phyloP scores from a whole-genome alignment of 2,113 vertebrate genomes.

The Chrysochloris asiatica region DNA sequence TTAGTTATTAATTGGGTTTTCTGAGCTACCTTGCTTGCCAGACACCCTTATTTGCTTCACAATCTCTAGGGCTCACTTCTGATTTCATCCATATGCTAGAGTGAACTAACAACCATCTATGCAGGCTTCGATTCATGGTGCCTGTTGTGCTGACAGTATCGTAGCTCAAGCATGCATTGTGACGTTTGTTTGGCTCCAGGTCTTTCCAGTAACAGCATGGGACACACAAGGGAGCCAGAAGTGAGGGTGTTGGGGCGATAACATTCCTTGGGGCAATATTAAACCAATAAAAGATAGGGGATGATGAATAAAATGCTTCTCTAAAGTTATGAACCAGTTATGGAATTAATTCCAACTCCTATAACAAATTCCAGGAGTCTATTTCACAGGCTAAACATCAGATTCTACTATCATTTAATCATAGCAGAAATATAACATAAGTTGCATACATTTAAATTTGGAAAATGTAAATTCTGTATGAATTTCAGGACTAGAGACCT shows the following conservation, averaged over 20 bases:
- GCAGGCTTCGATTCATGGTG: neutral
- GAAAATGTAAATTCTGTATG: neutral
- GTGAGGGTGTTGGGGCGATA: neutral
- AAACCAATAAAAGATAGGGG: neutral
- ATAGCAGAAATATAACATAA: neutral
- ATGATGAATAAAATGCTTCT: neutral
- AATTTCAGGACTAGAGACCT: neutral
- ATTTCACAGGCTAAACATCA: neutral
- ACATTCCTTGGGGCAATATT: neutral
- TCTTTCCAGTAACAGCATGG: neutral
- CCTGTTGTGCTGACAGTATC: neutral
- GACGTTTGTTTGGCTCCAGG: neutral
- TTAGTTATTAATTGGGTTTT: neutral
- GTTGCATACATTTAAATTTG: neutral
- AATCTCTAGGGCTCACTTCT: neutral
- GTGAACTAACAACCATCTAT: neutral
- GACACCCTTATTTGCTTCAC: neutral
- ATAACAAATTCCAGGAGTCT: neutral
- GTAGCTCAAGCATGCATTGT: neutral
- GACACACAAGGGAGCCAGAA: neutral
- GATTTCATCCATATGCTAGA: neutral
- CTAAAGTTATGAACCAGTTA: neutral
- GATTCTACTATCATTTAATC: neutral
- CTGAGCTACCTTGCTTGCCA: neutral
- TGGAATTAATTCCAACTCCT: neutral